These are phyloP conservation scores for Martes martes DNA, from an alignment of 2,113 vertebrate genomes.

Conservation along the genomic window DNA sequence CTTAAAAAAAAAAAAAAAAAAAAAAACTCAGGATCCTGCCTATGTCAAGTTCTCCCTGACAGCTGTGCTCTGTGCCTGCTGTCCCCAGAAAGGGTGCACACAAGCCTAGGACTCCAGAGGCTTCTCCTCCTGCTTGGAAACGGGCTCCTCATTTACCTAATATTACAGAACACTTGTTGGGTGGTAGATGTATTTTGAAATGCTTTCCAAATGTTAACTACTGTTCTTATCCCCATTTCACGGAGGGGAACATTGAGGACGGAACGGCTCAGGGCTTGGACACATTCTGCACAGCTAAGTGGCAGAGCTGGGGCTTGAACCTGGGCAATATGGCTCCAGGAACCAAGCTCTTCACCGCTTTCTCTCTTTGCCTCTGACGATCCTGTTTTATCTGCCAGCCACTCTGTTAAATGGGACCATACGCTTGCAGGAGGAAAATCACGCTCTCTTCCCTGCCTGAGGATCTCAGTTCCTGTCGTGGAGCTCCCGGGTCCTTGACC, in stretches of 20 bases:
- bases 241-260: background rate
- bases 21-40: too few relatives aligned
- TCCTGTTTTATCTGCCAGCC: background rate
- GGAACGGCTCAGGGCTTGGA: background rate
- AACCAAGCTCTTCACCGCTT: background rate
- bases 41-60: background rate
- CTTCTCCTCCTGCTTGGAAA: background rate
- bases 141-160: background rate
- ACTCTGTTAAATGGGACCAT: background rate
- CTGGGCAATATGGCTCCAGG: background rate
- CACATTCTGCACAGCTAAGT: background rate
- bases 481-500: background rate
- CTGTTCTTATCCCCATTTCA: background rate
- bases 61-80: background rate
- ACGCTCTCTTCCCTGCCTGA: accelerated
- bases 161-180: background rate
- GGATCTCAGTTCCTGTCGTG: background rate
- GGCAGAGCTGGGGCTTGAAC: background rate
- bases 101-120: accelerated
- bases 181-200: background rate
- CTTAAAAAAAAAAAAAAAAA: too few relatives aligned
- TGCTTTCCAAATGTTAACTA: background rate
- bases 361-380: background rate
- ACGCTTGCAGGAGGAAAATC: too few relatives aligned
- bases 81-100: background rate